Conservation (phyloP, 2,113 vertebrate genomes). For the Rhipidura dahli region DNA sequence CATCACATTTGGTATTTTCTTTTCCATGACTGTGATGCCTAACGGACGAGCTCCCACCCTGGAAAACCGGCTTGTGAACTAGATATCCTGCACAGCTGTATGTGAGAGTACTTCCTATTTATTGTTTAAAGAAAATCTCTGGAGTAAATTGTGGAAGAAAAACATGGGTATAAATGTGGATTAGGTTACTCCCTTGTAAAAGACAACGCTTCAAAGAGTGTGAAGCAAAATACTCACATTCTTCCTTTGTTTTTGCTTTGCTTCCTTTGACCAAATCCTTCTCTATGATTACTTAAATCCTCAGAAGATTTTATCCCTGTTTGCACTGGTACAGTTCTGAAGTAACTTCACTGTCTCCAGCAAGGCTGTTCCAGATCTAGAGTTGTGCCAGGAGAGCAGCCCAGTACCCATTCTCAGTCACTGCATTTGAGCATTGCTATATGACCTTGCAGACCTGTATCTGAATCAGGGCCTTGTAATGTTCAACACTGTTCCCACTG, state of each 20-base stretch:
- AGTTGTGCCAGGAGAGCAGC: not conserved
- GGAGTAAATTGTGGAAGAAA: slow-evolving; percentile 68
- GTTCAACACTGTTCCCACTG: not conserved
- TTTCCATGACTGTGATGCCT: slow-evolving; percentile 41
- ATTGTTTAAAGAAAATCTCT: slow-evolving; percentile 65
- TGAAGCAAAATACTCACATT: not conserved
- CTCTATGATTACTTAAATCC: not conserved
- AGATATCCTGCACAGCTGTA: slow-evolving; percentile 74
- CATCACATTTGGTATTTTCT: slow-evolving; percentile 29
- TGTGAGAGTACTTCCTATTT: slow-evolving; percentile 62
- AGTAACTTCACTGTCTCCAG: not conserved
- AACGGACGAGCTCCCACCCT: not conserved
- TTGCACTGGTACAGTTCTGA: not conserved
- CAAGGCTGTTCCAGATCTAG: not conserved
- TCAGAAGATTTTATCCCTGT: not conserved
- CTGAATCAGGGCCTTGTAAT: not conserved
- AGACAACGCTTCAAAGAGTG: not conserved
- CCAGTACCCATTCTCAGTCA: not conserved
- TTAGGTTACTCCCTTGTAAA: not conserved
- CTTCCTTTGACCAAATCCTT: slow-evolving; percentile 12
- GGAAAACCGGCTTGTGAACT: slow-evolving; percentile 64
- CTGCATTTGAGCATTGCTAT: not conserved
- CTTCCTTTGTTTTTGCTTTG: slow-evolving; percentile 1
- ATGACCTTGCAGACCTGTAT: not conserved
- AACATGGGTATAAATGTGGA: not conserved